phyloP scores from a whole-genome alignment of 2,888 invertebrate genomes.

The Tetheella fluctuosa region DNA sequence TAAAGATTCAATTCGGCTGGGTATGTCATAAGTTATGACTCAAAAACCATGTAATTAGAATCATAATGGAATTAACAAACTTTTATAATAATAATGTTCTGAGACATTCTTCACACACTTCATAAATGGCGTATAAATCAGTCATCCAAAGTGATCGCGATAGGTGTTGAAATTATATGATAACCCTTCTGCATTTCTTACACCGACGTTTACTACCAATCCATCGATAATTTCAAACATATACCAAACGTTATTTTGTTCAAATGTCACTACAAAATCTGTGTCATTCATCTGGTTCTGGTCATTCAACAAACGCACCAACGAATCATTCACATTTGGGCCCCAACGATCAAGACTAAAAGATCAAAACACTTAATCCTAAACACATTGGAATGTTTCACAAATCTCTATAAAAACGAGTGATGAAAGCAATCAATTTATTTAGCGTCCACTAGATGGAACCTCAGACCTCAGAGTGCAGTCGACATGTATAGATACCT shows the following conservation, averaged over 20 bases:
- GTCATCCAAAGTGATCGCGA: too few relatives aligned
- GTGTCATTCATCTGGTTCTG: constrained; percentile 18
- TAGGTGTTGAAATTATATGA: too few relatives aligned
- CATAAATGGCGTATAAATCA: too few relatives aligned
- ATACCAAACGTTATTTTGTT: not conserved
- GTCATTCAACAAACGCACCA: constrained; percentile 17
- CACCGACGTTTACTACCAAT: not conserved
- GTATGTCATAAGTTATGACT: too few relatives aligned
- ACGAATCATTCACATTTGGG: constrained; percentile 24
- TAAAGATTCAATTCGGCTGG: too few relatives aligned
- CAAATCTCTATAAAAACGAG: constrained; percentile 52
- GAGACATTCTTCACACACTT: too few relatives aligned
- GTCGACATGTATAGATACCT: constrained; percentile 15
- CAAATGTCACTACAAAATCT: not conserved
- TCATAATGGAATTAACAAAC: too few relatives aligned
- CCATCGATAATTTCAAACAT: not conserved
- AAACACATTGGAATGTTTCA: constrained; percentile 50
- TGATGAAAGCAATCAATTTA: constrained; percentile 25
- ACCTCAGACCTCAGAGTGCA: not conserved
- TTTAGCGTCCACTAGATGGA: constrained; percentile 1
- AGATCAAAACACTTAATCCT: constrained; percentile 30
- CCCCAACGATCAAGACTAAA: constrained; percentile 26
- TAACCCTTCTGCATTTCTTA: too few relatives aligned
- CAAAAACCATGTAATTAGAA: too few relatives aligned
- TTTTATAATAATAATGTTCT: too few relatives aligned